Base-by-base conservation (phyloP, 2,888 invertebrate genomes). In the Papilio gigon region DNA sequence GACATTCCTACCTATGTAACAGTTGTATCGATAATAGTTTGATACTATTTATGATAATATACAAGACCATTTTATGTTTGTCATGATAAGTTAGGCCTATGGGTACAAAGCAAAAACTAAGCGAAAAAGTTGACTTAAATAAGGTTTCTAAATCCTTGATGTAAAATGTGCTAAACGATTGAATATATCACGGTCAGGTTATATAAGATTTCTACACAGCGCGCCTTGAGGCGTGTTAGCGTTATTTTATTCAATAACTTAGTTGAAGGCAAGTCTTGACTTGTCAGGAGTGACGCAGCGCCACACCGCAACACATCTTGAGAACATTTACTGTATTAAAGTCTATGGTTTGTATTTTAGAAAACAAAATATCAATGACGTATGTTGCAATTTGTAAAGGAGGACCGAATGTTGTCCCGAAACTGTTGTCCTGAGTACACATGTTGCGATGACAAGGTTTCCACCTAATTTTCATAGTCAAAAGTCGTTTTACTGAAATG, bases 231-330 rank as follows among this genome's bases (percentile, higher is more conserved):
- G 8, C 1, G 27, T 56, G 53, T 56, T 56, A 30, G 53, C 30
- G 27, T 47, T 25, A 22, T 22, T 53, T 53, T 56, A 17, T 56
- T 56, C 30, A 30, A 30, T 53, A 53, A 53, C 27, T 53, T 30
- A 53, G n/a, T 4, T 56, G 53, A 56, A 56, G 53, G 53, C 53
- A 56, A 56, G 50, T 30, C 27, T 56, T n/a, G n/a, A n/a, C n/a
- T n/a, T n/a, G n/a, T n/a, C n/a, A n/a, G n/a, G 30, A 56, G 17
- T 56, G 30, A 56, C 30, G 17, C 53, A 27, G n/a, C n/a, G 9
- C n/a, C n/a, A n/a, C n/a, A 17, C 30, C 17, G 4, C 30, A 56
- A 56, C 30, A 9, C 30, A 30, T 30, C 8, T 53, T 25, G 6
- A 2, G 2, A 30, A 30, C n/a, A 25, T 53, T 9, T 53, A 27